These are phyloP conservation scores for Tokudaia tokunoshimensis DNA, from an alignment of 2,797 vertebrate species.

Conservation along the genomic window DNA sequence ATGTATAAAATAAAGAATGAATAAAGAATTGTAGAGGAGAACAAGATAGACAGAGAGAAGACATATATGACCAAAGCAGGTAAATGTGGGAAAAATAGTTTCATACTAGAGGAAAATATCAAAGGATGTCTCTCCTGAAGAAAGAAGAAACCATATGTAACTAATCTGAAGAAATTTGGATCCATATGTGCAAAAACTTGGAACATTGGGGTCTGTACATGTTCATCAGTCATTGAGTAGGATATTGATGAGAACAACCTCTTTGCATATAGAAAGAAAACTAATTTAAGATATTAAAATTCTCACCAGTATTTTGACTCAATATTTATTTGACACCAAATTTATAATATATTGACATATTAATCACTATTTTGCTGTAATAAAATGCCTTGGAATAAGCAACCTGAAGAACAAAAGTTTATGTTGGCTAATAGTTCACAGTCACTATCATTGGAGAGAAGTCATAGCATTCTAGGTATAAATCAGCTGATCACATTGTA, in stretches of 20 bases:
- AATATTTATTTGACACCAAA: background rate
- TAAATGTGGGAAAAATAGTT: background rate
- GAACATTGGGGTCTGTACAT: background rate
- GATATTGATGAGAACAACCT: background rate
- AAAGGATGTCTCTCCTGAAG: background rate
- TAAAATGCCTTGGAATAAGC: background rate
- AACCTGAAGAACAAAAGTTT: background rate
- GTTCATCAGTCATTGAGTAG: background rate
- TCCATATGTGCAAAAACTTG: background rate
- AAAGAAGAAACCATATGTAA: background rate
- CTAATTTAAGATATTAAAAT: background rate
- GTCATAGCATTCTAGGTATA: background rate
- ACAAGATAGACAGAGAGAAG: background rate
- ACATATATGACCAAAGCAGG: background rate
- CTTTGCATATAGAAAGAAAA: background rate
- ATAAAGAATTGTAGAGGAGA: background rate
- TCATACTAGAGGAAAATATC: background rate
- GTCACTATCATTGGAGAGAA: background rate
- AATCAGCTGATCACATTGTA: background rate
- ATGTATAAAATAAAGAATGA: background rate
- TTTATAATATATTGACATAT: background rate
- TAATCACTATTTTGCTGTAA: too few species aligned
- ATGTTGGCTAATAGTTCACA: background rate
- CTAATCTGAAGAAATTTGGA: background rate
- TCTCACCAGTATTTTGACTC: background rate